Percentiles rank a stretch among this genome's conserved stretches.
These are phyloP conservation scores for Anoplolepis gracilipes DNA, from an alignment of 1,140 invertebrate species.

Conservation along the genomic window DNA sequence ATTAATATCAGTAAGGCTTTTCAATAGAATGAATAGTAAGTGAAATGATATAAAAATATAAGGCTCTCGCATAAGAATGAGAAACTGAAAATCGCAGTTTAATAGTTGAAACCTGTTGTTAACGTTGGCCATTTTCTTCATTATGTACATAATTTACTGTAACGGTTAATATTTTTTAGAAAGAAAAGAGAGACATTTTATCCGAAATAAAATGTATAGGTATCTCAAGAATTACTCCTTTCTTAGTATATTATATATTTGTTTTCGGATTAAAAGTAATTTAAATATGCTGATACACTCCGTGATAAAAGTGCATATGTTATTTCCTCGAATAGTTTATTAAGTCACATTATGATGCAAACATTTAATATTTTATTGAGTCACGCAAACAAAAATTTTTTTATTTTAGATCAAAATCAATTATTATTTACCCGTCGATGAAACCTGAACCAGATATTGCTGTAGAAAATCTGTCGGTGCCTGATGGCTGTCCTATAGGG, in stretches of 20 bases:
- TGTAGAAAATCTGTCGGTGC: conserved; percentile 75
- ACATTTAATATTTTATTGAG: background rate
- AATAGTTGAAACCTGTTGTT: background rate
- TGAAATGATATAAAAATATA: background rate
- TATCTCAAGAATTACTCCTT: background rate
- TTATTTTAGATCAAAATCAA: conserved; percentile 5
- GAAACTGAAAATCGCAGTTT: background rate
- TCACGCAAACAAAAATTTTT: background rate
- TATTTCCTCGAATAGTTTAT: background rate
- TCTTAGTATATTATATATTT: background rate
- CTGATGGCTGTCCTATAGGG: conserved; percentile 64
- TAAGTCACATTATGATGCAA: background rate
- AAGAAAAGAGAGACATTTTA: background rate
- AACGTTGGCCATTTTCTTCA: background rate
- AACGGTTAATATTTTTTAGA: background rate
- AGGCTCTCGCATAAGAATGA: background rate
- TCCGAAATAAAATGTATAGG: background rate
- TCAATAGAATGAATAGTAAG: background rate
- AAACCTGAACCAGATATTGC: conserved; percentile 73
- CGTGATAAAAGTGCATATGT: no score
- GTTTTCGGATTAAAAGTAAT: background rate
- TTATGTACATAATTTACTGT: background rate
- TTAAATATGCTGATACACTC: background rate
- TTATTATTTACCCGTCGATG: conserved; percentile 77
- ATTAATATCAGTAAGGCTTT: background rate